A percentile compares a stretch with the other conserved stretches of the same genome.
phyloP scores from a whole-genome alignment of 2,797 vertebrate species.

The Hephaestus fuliginosus region DNA sequence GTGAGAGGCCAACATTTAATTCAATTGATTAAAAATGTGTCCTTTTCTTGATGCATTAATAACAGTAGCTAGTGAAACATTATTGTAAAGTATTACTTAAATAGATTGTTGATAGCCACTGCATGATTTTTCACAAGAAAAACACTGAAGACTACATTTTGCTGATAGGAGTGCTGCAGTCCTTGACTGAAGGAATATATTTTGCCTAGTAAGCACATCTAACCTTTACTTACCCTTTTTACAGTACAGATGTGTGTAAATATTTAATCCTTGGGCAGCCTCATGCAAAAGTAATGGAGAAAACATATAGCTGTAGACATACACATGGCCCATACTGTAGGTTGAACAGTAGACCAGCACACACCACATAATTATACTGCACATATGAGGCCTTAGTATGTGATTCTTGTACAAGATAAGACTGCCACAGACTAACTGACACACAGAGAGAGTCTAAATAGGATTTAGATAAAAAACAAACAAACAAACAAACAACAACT shows the following conservation, averaged over 20 bases:
- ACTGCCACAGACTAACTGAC: background rate
- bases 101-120: background rate
- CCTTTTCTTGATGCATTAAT: background rate
- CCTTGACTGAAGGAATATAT: slow-evolving; percentile 15
- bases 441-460: no score
- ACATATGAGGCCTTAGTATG: background rate
- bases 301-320: background rate
- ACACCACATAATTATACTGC: background rate
- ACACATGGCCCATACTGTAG: background rate
- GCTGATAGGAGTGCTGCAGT: background rate
- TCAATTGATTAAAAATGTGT: background rate
- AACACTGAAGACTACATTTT: background rate
- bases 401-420: background rate
- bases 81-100: background rate
- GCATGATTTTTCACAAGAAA: background rate
- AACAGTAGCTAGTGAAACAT: background rate
- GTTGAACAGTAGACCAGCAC: background rate
- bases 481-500: no score
- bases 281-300: background rate
- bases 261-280: slow-evolving; percentile 8
- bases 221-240: background rate
- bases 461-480: no score
- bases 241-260: slow-evolving; percentile 30
- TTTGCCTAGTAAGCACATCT: slow-evolving; percentile 1
- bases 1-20: background rate